phyloP scores from a whole-genome alignment of 2,888 invertebrate genomes.

The Octonoba sinensis region DNA sequence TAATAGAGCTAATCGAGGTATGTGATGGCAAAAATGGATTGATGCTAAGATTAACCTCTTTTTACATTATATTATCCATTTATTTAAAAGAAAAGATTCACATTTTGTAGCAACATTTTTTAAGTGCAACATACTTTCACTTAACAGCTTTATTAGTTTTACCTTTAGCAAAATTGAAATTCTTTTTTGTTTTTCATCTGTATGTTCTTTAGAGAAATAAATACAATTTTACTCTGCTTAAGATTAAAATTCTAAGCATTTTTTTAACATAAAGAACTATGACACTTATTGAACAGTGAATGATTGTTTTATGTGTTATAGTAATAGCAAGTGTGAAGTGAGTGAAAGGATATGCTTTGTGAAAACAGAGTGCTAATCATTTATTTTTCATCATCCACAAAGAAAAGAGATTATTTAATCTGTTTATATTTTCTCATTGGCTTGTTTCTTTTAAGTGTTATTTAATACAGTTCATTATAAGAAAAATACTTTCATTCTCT shows the following conservation, averaged over 20 bases:
- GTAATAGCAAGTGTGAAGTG: too few relatives aligned
- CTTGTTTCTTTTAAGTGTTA: neutral
- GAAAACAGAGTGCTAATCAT: neutral
- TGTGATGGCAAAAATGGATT: neutral
- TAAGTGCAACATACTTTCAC: neutral
- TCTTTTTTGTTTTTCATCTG: neutral
- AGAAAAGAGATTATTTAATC: too few relatives aligned
- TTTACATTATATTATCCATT: neutral
- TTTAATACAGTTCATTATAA: neutral
- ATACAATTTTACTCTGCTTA: too few relatives aligned
- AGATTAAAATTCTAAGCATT: too few relatives aligned
- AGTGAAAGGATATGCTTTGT: too few relatives aligned
- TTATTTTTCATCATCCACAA: neutral
- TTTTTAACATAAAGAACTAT: too few relatives aligned
- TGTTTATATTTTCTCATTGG: too few relatives aligned
- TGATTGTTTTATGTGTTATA: too few relatives aligned
- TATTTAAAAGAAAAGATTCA: too few relatives aligned
- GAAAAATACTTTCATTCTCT: neutral
- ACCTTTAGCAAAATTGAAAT: neutral
- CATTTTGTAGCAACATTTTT: too few relatives aligned
- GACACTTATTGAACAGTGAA: too few relatives aligned
- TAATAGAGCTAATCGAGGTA: constrained; percentile 78
- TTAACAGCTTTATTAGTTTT: neutral
- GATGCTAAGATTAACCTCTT: neutral
- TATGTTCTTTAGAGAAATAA: too few relatives aligned